Conservation (phyloP, 2,888 invertebrate genomes). For the Xestobium rufovillosum region DNA sequence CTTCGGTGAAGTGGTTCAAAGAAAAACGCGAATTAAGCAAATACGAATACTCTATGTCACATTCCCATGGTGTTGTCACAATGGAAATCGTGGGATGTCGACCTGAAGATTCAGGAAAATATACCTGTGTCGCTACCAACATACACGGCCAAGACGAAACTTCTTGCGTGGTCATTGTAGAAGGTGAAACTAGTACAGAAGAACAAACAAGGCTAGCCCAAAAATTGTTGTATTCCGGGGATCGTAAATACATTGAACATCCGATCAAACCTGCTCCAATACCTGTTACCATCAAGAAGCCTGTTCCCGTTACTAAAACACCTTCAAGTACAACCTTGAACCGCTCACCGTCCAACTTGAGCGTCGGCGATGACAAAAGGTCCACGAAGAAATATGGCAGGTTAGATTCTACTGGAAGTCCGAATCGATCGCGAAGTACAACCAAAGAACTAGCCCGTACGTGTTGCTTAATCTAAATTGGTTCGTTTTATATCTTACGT, state of each 20-base stretch:
- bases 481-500: conserved; percentile 8
- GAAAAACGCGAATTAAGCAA: conserved; percentile 86
- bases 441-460: conserved; percentile 81
- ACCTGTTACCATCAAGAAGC: conserved; percentile 58
- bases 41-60: conserved; percentile 84
- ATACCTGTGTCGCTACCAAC: conserved; percentile 90
- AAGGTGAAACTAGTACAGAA: conserved; percentile 71
- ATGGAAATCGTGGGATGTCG: conserved; percentile 94
- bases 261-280: conserved; percentile 73
- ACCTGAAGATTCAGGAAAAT: conserved; percentile 93
- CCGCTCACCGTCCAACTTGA: conserved; percentile 39
- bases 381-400: conserved; percentile 59
- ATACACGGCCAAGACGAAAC: conserved; percentile 93
- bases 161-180: conserved; percentile 89
- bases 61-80: conserved; percentile 92
- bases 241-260: conserved; percentile 81
- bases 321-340: conserved; percentile 39
- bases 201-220: conserved; percentile 80
- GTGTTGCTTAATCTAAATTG: conserved; percentile 39
- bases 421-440: conserved; percentile 79
- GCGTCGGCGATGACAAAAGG: conserved; percentile 44
- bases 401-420: conserved; percentile 69
- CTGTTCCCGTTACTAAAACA: conserved; percentile 34
- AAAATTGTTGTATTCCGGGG: conserved; percentile 84
- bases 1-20: conserved; percentile 89